These are phyloP conservation scores for Prochilodus magdalenae DNA, from an alignment of 2,113 vertebrate genomes.

Conservation along the genomic window DNA sequence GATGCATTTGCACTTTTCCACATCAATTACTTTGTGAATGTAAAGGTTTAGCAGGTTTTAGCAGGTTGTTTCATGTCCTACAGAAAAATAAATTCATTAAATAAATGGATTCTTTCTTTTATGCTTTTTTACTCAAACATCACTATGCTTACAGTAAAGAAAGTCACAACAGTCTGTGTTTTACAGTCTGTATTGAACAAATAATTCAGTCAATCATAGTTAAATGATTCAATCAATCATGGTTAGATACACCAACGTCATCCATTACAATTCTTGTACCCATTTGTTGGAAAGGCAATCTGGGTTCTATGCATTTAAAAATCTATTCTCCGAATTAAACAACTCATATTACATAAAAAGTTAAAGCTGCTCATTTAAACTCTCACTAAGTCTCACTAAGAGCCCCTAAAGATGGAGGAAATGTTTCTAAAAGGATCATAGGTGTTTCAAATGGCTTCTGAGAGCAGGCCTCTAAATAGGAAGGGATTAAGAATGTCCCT, in stretches of 20 bases:
- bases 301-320: not conserved
- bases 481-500: constrained; percentile 7
- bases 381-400: not conserved
- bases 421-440: not conserved
- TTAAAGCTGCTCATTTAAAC: not conserved
- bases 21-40: not conserved
- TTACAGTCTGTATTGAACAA: too few relatives aligned
- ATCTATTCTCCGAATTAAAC: not conserved
- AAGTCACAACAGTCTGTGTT: too few relatives aligned
- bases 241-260: not conserved
- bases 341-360: not conserved
- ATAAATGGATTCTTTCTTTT: too few relatives aligned
- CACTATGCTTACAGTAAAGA: too few relatives aligned
- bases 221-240: too few relatives aligned
- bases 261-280: not conserved
- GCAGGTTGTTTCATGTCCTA: too few relatives aligned
- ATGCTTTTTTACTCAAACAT: too few relatives aligned
- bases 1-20: not conserved
- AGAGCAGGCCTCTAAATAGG: not conserved
- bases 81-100: too few relatives aligned
- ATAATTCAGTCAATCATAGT: too few relatives aligned
- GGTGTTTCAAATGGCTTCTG: not conserved
- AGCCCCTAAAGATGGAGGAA: not conserved
- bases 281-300: not conserved
- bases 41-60: not conserved